Conservation (phyloP, 2,888 invertebrate genomes). For the Brenthis hecate region DNA sequence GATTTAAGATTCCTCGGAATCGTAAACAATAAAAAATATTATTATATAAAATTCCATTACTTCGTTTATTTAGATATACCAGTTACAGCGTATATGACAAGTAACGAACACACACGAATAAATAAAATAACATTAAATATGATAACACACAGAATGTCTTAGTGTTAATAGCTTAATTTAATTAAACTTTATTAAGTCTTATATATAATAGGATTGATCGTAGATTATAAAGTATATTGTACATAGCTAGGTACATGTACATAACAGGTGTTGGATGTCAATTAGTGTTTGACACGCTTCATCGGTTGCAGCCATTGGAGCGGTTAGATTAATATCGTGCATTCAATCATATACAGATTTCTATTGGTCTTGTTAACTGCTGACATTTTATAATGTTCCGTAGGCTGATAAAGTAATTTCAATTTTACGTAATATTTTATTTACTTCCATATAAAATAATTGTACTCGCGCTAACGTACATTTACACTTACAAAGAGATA, state of each 20-base stretch:
- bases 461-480: too few species aligned
- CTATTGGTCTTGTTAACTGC: slow-evolving; percentile 1
- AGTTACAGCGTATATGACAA: too few species aligned
- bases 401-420: neutral
- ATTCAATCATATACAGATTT: slow-evolving; percentile 20
- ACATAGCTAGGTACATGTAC: slow-evolving; percentile 2
- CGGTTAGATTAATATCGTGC: slow-evolving; percentile 32
- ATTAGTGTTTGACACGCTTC: slow-evolving; percentile 33
- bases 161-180: neutral
- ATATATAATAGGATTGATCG: slow-evolving; percentile 9
- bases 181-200: neutral
- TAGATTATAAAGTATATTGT: slow-evolving; percentile 17
- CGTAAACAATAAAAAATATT: too few species aligned
- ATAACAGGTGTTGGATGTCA: slow-evolving; percentile 38
- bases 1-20: too few species aligned
- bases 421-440: neutral
- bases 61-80: too few species aligned
- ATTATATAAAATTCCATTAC: too few species aligned
- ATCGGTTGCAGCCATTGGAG: slow-evolving; percentile 23
- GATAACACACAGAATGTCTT: too few species aligned
- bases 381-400: slow-evolving; percentile 9
- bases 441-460: neutral
- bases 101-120: too few species aligned
- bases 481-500: too few species aligned
- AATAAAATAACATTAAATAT: too few species aligned